Evolutionary conservation across 2,113 vertebrate species (phyloP).

Genomic region (Leucopternis melanops): DNA sequence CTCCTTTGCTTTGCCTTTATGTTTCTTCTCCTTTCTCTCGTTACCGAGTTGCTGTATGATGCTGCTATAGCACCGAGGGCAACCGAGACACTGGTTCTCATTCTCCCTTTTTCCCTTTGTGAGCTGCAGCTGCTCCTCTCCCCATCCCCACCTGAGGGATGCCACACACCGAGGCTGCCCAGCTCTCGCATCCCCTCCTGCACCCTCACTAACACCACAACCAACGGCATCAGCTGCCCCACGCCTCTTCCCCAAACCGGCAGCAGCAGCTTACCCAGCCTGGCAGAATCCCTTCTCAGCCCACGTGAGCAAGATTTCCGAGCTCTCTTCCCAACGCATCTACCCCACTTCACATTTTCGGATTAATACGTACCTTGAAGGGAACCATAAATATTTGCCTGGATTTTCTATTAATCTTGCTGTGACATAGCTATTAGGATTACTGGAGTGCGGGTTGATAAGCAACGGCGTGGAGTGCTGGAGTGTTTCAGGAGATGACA

Average conservation of each 20-base stretch:
- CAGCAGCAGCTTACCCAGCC: neutral
- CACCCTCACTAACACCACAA: no score
- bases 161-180: no score
- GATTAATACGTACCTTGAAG: neutral
- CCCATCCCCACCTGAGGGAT: neutral
- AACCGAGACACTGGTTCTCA: neutral
- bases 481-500: conserved; percentile 6
- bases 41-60: neutral
- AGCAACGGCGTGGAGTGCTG: neutral
- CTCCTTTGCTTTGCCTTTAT: neutral
- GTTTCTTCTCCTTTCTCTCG: neutral
- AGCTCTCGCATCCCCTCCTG: neutral
- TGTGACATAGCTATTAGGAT: conserved; percentile 37
- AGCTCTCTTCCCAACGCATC: neutral
- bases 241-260: neutral
- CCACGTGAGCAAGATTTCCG: neutral
- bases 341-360: neutral
- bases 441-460: conserved; percentile 19
- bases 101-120: neutral
- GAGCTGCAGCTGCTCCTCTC: neutral
- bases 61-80: neutral
- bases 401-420: conserved; percentile 35
- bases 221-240: neutral
- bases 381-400: conserved; percentile 26
- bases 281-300: neutral